These are phyloP conservation scores for Mormoops blainvillei DNA, from an alignment of 2,113 vertebrate species.

Conservation along the genomic window DNA sequence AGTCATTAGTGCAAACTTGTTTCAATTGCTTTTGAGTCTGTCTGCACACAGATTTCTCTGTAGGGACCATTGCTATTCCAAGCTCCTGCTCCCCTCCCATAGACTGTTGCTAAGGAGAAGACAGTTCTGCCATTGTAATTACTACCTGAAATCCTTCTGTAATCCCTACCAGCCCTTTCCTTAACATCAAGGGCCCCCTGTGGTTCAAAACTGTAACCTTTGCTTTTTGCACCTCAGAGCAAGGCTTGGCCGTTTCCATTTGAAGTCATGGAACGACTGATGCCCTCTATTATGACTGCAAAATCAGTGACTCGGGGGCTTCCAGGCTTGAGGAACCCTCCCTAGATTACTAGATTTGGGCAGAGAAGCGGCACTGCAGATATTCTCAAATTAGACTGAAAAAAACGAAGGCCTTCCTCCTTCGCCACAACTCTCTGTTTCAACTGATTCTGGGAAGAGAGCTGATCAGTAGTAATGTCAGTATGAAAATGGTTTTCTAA, in stretches of 20 bases:
- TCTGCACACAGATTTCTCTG: slow-evolving; percentile 61
- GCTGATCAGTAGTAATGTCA: not conserved
- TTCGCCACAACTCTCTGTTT: not conserved
- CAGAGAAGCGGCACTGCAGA: not conserved
- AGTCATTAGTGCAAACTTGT: slow-evolving; percentile 70
- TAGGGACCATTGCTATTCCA: slow-evolving; percentile 59
- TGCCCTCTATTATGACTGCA: not conserved
- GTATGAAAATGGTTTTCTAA: not conserved
- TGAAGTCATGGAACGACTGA: not conserved
- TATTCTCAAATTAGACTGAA: not conserved
- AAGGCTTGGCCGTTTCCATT: not conserved
- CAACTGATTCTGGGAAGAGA: not conserved
- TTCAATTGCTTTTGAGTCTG: slow-evolving; percentile 65
- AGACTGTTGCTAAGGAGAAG: slow-evolving; percentile 38
- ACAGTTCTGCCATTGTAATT: not conserved
- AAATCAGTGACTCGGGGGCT: not conserved
- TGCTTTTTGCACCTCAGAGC: not conserved
- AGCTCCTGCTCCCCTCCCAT: not conserved
- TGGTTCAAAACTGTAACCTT: not conserved
- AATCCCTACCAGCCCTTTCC: not conserved
- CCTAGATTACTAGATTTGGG: not conserved
- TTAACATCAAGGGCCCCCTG: not conserved
- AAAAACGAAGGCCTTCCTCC: not conserved
- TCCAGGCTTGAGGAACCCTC: not conserved
- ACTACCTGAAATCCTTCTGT: not conserved